Conservation (phyloP, 1,140 invertebrate genomes). For the Achroia grisella region DNA sequence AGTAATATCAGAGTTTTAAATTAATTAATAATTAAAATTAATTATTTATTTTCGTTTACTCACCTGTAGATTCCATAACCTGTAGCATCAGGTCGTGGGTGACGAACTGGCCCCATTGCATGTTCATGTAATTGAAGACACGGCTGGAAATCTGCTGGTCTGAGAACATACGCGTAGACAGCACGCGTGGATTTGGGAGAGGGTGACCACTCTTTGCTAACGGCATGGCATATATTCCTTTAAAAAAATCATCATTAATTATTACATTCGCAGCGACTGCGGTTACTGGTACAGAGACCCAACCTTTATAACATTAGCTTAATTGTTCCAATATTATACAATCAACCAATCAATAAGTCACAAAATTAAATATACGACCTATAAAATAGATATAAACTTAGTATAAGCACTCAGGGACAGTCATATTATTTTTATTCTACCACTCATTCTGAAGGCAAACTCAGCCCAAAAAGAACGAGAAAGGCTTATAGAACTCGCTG, state of each 20-base stretch:
- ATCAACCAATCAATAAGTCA: no score
- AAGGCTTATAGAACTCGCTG: no score
- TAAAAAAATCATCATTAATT: slow-evolving; percentile 9
- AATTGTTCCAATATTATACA: no score
- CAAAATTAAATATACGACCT: no score
- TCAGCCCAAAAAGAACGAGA: no score
- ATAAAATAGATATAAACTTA: no score
- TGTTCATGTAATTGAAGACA: slow-evolving; percentile 45
- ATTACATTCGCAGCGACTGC: no score
- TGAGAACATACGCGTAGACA: slow-evolving; percentile 66
- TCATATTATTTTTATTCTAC: no score
- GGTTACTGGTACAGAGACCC: no score
- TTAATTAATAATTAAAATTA: background rate
- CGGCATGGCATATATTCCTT: slow-evolving; percentile 67
- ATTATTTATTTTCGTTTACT: slow-evolving; percentile 1
- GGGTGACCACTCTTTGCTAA: slow-evolving; percentile 49
- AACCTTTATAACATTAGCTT: no score
- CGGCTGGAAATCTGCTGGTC: slow-evolving; percentile 52
- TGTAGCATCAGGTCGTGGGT: slow-evolving; percentile 73
- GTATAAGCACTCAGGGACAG: no score
- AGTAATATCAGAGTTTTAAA: background rate
- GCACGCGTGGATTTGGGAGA: slow-evolving; percentile 67
- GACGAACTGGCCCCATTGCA: slow-evolving; percentile 77
- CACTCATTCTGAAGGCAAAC: no score
- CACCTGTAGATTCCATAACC: slow-evolving; percentile 64